Conservation (phyloP, 2,888 invertebrate genomes). For the Oscheius sp. region DNA sequence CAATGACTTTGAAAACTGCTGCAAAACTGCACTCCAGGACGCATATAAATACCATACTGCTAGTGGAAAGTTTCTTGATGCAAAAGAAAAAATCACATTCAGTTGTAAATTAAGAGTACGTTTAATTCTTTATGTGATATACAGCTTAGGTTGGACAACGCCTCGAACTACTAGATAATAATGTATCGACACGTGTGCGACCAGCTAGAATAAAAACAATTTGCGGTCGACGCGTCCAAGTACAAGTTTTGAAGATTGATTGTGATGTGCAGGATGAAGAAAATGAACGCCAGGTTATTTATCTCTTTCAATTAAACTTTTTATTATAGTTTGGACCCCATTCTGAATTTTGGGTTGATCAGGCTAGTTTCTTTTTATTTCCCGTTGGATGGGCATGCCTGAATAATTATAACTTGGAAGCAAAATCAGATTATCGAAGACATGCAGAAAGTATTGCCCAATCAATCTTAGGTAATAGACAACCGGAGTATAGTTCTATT, state of each 20-base stretch:
- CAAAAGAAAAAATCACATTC: neutral
- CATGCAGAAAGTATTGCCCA: conserved; percentile 51
- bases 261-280: conserved; percentile 24
- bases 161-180: conserved; percentile 53
- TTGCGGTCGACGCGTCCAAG: conserved; percentile 42
- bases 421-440: conserved; percentile 73
- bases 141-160: conserved; percentile 45
- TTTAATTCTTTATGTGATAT: neutral
- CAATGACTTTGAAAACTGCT: conserved; percentile 83
- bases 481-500: neutral
- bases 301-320: neutral
- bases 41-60: neutral
- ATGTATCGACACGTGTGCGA: conserved; percentile 42
- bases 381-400: conserved; percentile 93
- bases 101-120: neutral
- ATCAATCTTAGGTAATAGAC: neutral
- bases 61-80: neutral
- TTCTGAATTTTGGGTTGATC: conserved; percentile 55
- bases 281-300: conserved; percentile 31
- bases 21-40: neutral
- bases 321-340: conserved; percentile 19
- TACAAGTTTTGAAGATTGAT: conserved; percentile 40
- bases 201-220: conserved; percentile 43
- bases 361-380: conserved; percentile 95
- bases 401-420: conserved; percentile 87